phyloP scores from a whole-genome alignment of 2,888 invertebrate genomes.

The Scaptomyza parva region DNA sequence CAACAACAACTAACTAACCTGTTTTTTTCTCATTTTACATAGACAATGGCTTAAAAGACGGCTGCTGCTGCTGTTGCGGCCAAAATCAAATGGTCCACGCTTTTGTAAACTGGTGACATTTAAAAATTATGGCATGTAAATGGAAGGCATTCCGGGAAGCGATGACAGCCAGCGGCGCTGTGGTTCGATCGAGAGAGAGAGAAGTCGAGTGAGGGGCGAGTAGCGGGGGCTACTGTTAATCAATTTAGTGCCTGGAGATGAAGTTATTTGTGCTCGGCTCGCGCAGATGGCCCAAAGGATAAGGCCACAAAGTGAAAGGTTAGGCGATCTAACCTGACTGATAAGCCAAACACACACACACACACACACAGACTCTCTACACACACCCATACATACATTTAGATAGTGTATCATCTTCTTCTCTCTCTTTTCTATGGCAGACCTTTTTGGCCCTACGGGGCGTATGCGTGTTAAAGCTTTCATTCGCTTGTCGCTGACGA shows the following conservation, averaged over 20 bases:
- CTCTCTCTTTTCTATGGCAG: slow-evolving; percentile 1
- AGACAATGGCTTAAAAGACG: slow-evolving; percentile 27
- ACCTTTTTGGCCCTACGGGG: slow-evolving; percentile 56
- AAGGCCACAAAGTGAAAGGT: slow-evolving; percentile 34
- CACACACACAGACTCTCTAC: background rate
- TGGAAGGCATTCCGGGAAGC: slow-evolving; percentile 74
- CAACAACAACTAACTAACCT: slow-evolving; percentile 41
- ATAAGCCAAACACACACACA: slow-evolving; percentile 22
- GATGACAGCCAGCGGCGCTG: slow-evolving; percentile 57
- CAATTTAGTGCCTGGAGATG: slow-evolving; percentile 68
- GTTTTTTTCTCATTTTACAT: slow-evolving; percentile 41
- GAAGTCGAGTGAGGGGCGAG: slow-evolving; percentile 6
- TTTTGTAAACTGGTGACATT: slow-evolving; percentile 78
- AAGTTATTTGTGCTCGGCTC: slow-evolving; percentile 59
- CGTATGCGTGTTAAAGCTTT: slow-evolving; percentile 73
- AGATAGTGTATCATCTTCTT: slow-evolving; percentile 3
- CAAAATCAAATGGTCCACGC: slow-evolving; percentile 74
- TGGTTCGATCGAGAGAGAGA: background rate
- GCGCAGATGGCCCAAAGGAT: slow-evolving; percentile 59
- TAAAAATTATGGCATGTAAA: slow-evolving; percentile 81
- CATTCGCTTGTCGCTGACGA: slow-evolving; percentile 45
- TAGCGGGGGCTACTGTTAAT: slow-evolving; percentile 69
- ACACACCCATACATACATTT: background rate
- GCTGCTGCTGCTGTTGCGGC: slow-evolving; percentile 52
- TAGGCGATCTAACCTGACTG: slow-evolving; percentile 45